phyloP scores from a whole-genome alignment of 2,113 vertebrate genomes.

The Pan troglodytes region NHGRI_mPanTro3-v2.1_pri NC_072398.2:59418001-59418500 shows the following conservation, averaged over 20 bases:
- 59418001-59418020: accelerated
- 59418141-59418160: not conserved
- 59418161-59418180: not conserved
- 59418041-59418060: not conserved
- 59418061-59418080: not conserved
- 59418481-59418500: slow-evolving; percentile 49
- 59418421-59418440: not conserved
- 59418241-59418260: not conserved
- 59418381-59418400: slow-evolving; percentile 47
- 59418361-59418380: not conserved
- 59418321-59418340: slow-evolving; percentile 54
- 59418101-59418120: not conserved
- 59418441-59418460: slow-evolving; percentile 46
- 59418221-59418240: slow-evolving; percentile 40
- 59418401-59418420: slow-evolving; percentile 52
- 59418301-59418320: slow-evolving; percentile 43
- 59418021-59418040: not conserved
- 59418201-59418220: slow-evolving; percentile 5
- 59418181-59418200: not conserved
- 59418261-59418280: slow-evolving; percentile 28
- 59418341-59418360: slow-evolving; percentile 51
- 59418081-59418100: slow-evolving; percentile 4
- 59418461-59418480: slow-evolving; percentile 32
- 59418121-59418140: slow-evolving; percentile 17
- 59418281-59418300: slow-evolving; percentile 39